These are phyloP conservation scores for Phalacrocorax pelagicus DNA, from an alignment of 2,113 vertebrate species.

Conservation along the genomic window DNA sequence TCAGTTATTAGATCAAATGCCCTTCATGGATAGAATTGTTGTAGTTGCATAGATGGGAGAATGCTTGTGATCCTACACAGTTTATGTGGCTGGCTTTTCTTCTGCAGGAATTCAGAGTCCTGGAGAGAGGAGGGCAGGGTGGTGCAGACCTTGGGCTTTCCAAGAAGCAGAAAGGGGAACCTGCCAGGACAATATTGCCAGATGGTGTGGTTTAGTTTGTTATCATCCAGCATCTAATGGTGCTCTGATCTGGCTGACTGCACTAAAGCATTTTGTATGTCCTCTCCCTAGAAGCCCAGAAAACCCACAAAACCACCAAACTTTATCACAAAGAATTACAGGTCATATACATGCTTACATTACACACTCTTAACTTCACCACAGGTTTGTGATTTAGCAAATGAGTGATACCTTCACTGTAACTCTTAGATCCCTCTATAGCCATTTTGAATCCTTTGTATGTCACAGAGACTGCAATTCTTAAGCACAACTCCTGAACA, in stretches of 20 bases:
- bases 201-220: neutral
- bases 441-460: neutral
- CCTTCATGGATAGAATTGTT: neutral
- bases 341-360: rapidly evolving
- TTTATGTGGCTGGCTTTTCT: neutral
- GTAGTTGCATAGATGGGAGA: neutral
- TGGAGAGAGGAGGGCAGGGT: neutral
- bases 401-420: neutral
- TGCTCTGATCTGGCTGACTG: neutral
- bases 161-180: neutral
- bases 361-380: neutral
- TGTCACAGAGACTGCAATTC: neutral
- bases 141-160: neutral
- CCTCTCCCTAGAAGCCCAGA: neutral
- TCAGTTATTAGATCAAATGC: neutral
- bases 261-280: neutral
- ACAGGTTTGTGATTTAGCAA: neutral
- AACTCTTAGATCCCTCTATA: neutral
- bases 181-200: neutral
- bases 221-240: neutral
- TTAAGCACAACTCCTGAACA: neutral
- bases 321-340: neutral
- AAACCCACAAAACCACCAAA: neutral
- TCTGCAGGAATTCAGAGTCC: neutral
- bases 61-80: too few relatives aligned